Base-by-base conservation (phyloP, 1,140 invertebrate genomes). In the Drosophila micromelanica region DNA sequence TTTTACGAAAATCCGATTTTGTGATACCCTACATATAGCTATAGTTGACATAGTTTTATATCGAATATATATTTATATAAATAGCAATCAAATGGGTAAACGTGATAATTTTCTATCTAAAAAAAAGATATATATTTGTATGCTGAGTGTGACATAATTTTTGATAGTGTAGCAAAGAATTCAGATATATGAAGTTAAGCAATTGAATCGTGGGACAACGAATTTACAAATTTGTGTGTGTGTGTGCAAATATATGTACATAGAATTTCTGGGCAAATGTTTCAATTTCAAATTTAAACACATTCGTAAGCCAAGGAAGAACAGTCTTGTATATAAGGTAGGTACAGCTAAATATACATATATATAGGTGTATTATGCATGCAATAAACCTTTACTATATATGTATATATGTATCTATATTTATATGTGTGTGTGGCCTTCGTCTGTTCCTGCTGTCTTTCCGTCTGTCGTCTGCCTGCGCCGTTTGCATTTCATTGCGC, bases 401-500 rank as follows among this genome's bases (percentile, higher is more conserved):
- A 43, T 12, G 13, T 37, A 23, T 48, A 32, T 20, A 20, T 37
- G 12, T 40, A 37, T 0, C 5, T 67, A 30, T 59, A 49, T 15
- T 13, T 65, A 30, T 23, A 15, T 11, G 12, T n/a, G 3, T 46
- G 7, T 8, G 5, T 32, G 48, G 52, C 30, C 42, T 56, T 45
- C 48, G 40, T 17, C 20, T 48, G 23, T 43, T 27, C 55, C 55
- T 43, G 55, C 20, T 43, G 55, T 57, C 54, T 42, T 38, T 20
- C 12, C 3, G 48, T 51, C 15, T 45, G 30, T 7, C 13, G 45
- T 37, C 42, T 45, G 52, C 30, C 32, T n/a, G 40, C 38, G 38
- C 48, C 57, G 75, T 59, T 77, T 64, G 48, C 62, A 79, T 76
- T 59, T 20, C 56, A 59, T 70, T 76, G n/a, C 75, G 71, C 32